These are phyloP conservation scores for Origma solitaria DNA, from an alignment of 2,113 vertebrate genomes.

Conservation along the genomic window DNA sequence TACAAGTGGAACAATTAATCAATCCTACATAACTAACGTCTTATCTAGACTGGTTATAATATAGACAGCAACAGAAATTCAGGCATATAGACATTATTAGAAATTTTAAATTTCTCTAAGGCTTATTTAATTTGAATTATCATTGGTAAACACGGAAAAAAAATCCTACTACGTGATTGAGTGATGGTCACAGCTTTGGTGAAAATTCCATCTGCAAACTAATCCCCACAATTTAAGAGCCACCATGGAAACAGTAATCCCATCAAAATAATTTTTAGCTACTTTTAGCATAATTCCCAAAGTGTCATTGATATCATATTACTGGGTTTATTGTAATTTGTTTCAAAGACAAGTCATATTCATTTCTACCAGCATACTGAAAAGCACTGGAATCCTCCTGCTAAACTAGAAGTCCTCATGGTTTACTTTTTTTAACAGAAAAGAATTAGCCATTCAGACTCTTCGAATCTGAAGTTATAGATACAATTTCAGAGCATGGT, in stretches of 20 bases:
- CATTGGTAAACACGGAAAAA: background rate
- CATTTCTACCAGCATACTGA: background rate
- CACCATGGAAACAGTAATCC: background rate
- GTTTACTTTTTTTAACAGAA: background rate
- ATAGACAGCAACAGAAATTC: background rate
- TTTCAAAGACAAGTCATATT: background rate
- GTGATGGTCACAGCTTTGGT: background rate
- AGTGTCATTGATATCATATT: background rate
- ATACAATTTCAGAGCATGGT: background rate
- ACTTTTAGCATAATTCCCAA: background rate
- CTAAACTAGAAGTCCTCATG: background rate
- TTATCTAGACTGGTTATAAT: background rate
- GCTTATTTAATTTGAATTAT: background rate
- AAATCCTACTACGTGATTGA: background rate
- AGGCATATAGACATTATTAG: background rate
- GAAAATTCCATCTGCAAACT: background rate
- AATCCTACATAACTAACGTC: background rate
- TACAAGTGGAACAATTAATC: background rate
- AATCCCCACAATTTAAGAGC: background rate
- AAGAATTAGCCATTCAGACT: background rate
- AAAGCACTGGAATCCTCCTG: background rate
- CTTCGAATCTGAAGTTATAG: background rate
- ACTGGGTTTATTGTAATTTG: background rate
- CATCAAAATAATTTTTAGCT: background rate
- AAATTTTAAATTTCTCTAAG: background rate